phyloP scores from a whole-genome alignment of 2,113 vertebrate genomes.

The Nibea albiflora region DNA sequence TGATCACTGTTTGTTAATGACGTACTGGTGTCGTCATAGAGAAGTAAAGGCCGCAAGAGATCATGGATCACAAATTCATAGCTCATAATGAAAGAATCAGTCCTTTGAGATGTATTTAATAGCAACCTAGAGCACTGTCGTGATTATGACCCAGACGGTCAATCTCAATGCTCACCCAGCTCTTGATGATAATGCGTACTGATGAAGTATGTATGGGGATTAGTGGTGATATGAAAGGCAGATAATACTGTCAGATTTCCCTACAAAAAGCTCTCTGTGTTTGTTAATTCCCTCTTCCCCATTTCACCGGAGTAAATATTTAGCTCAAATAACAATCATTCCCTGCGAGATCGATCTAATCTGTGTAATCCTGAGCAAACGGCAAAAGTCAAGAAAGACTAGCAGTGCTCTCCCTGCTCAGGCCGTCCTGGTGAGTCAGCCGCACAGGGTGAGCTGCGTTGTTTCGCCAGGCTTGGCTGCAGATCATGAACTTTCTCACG shows the following conservation, averaged over 20 bases:
- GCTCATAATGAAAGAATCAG: background rate
- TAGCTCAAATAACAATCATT: constrained; percentile 75
- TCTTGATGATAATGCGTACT: constrained; percentile 28
- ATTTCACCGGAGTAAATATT: constrained; percentile 74
- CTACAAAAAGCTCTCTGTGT: constrained; percentile 34
- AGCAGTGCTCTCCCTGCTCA: constrained; percentile 15
- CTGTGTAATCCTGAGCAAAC: constrained; percentile 65
- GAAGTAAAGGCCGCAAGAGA: background rate
- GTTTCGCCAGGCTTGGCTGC: background rate
- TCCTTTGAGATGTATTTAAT: background rate
- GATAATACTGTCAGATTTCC: constrained; percentile 54
- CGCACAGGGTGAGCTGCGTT: background rate
- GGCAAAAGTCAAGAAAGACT: constrained; percentile 64
- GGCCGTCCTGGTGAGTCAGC: constrained; percentile 43
- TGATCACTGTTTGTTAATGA: constrained; percentile 24
- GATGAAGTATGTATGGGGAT: constrained; percentile 58
- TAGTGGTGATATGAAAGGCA: constrained; percentile 54
- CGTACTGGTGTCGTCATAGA: background rate
- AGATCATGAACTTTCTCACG: constrained; percentile 10
- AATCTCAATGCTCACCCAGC: background rate
- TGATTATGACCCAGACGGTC: constrained; percentile 8
- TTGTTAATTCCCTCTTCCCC: constrained; percentile 59
- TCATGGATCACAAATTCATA: constrained; percentile 11
- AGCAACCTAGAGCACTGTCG: background rate
- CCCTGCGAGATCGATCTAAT: constrained; percentile 57